Percentiles rank a stretch among this genome's conserved stretches.
Evolutionary conservation across 2,797 vertebrate genomes (phyloP).

Genomic region (Sebastes elongatus): DNA sequence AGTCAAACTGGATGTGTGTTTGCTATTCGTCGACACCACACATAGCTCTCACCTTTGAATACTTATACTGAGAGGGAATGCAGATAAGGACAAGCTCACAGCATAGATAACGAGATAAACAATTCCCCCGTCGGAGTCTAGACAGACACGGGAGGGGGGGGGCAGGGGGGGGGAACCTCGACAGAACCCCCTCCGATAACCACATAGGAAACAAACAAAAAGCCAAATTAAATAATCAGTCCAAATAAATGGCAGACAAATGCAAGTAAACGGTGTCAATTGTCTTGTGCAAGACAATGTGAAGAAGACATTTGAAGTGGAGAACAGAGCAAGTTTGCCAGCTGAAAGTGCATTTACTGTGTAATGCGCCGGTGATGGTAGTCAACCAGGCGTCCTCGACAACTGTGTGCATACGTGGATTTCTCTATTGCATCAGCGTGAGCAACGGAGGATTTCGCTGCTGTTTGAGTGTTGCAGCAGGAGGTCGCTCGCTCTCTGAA

Average conservation of each 20-base stretch:
- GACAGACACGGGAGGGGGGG: constrained; percentile 27
- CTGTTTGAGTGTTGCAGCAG: constrained; percentile 35
- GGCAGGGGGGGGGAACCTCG: background rate
- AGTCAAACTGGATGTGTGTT: constrained; percentile 78
- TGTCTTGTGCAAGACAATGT: constrained; percentile 67
- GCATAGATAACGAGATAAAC: constrained; percentile 65
- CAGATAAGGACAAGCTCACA: constrained; percentile 64
- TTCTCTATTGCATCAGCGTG: background rate
- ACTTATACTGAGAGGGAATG: constrained; percentile 70
- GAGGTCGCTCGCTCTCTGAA: constrained; percentile 58
- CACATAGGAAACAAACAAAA: constrained; percentile 42
- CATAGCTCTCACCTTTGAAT: constrained; percentile 73
- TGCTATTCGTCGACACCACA: constrained; percentile 64
- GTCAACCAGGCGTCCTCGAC: constrained; percentile 51
- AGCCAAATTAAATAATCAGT: constrained; percentile 32
- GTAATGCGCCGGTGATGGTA: constrained; percentile 63
- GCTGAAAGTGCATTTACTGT: constrained; percentile 82
- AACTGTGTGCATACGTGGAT: background rate
- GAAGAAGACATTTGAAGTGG: constrained; percentile 55
- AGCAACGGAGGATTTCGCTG: constrained; percentile 5
- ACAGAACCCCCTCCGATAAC: constrained; percentile 48
- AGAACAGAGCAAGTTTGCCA: constrained; percentile 61
- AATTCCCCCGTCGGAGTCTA: constrained; percentile 38
- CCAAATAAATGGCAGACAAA: constrained; percentile 57
- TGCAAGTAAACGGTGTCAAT: constrained; percentile 64